Base-by-base conservation (phyloP, 2,888 invertebrate species). In the Matsumyia berberina region DNA sequence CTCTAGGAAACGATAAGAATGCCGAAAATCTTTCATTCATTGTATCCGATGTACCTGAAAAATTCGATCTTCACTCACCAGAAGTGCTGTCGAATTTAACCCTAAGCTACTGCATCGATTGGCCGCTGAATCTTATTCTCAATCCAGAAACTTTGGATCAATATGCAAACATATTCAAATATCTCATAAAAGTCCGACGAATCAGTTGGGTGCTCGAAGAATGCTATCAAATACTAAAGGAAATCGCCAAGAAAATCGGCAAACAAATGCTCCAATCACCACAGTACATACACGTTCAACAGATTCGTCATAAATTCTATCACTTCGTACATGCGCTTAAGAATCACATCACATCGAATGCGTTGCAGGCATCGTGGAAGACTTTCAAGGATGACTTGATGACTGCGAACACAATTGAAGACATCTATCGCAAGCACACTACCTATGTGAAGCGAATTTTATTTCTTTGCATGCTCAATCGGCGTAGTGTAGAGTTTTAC, bases 71-170 rank as follows among this genome's bases (percentile, higher is more conserved):
- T 86, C 93, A 93, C 35, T 94, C 94, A 2, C 94, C 96, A 0
- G 94, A 95, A 87, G 95, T 94, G 0, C 89, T 96, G 7, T 94
- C 94, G 44, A 94, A 94, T 87, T 91, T 97, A 0, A 94, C 94
- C 0, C 91, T 97, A 3, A 94, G 94, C 2, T 96, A 96, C 90
- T 92, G 94, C 9, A 94, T 96, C 8, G 91, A 93, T 2, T 97
- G 96, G 96, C 97, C 97, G 0, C 90, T 96, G 0, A 96, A 96
- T 90, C 94, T 96, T 44, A 93, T 97, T 66, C 90, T 97, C 66
- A 96, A 95, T 6, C 94, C 94, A 0, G 95, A 95, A 87, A 94
- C 95, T 0, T 90, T 96, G 83, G 91, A 93, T 11, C 94, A 95
- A 87, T 96, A 96, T 88, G 94, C 94, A 0, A 94, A 94, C 87